Base-by-base conservation (phyloP, 2,888 invertebrate genomes). In the Chrysolina oricalcia region DNA sequence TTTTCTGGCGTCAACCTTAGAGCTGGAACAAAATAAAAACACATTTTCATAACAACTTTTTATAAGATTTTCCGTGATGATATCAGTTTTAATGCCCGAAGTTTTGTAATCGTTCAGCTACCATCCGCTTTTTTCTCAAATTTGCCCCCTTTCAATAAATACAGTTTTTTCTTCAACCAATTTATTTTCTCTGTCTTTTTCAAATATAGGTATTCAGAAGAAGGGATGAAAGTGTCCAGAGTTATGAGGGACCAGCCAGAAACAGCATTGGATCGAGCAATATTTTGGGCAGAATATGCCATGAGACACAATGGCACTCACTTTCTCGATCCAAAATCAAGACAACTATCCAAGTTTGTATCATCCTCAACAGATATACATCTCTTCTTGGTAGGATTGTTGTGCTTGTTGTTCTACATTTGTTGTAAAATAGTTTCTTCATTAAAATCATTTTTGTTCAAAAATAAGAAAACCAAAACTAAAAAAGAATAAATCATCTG, bases 251-350 rank as follows among this genome's bases (percentile, higher is more conserved):
- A 80, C 56, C 72, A 75, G 65, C 72, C 70, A 15, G 53, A 81
- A 48, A 76, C 77, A n/a, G 78, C 81, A 2, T 53, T 80, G 53
- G 78, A 81, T 43, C 73, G 76, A 17, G 79, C 78, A 6, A 48
- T 80, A 8, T 81, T 78, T 70, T 82, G 81, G 81, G 64, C 62
- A 17, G 81, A 81, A 70, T 81, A 80, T 23, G 78, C 73, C 13
- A 71, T 82, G 46, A 75, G 76, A 46, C 79, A 81, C 59, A 77
- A 78, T 35, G 78, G 76, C 17, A 74, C 79, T 13, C 68, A 78
- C 19, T 75, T 79, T 63, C 70, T 80, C 13, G 73, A 62, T 35
- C 72, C 78, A 23, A 65, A 72, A 70, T 69, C 78, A 8, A 74
- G 77, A 73, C 59, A 76, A 46, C 62, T 78, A 41, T 65, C 77